phyloP scores from a whole-genome alignment of 2,113 vertebrate genomes.

The Chlamydotis undulata region DNA sequence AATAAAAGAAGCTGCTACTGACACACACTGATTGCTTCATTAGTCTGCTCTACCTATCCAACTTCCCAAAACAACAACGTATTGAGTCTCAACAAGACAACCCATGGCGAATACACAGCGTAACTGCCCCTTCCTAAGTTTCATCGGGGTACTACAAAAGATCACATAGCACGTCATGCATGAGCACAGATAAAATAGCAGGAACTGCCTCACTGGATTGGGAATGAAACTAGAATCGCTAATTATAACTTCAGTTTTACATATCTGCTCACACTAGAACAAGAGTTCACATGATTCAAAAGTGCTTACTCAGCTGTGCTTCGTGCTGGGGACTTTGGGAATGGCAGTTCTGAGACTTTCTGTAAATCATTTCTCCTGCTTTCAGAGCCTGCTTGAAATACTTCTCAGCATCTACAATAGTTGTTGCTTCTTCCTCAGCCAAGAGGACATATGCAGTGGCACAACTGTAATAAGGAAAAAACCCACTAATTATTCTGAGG shows the following conservation, averaged over 20 bases:
- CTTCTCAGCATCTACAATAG: constrained; percentile 94
- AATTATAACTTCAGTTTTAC: background rate
- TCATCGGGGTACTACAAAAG: background rate
- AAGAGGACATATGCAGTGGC: constrained; percentile 95
- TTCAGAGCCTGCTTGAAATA: constrained; percentile 95
- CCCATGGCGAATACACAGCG: rapidly evolving
- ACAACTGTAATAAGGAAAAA: constrained; percentile 78
- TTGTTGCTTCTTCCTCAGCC: constrained; percentile 97
- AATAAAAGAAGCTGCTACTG: background rate
- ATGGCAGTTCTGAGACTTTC: constrained; percentile 79
- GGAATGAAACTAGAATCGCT: background rate
- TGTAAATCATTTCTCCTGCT: constrained; percentile 86
- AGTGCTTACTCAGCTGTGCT: constrained; percentile 82
- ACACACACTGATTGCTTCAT: background rate
- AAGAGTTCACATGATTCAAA: background rate
- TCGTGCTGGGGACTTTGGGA: constrained; percentile 82
- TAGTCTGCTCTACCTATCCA: background rate
- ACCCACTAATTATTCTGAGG: background rate
- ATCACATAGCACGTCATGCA: background rate
- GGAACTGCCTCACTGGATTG: background rate
- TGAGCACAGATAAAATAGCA: background rate
- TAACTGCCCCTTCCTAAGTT: background rate
- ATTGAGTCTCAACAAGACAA: background rate
- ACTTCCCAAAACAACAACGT: background rate
- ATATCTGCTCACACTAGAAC: background rate